Percentiles rank a stretch among this genome's conserved stretches.
phyloP scores from a whole-genome alignment of 2,113 vertebrate genomes.

The Harpagus bidentatus region DNA sequence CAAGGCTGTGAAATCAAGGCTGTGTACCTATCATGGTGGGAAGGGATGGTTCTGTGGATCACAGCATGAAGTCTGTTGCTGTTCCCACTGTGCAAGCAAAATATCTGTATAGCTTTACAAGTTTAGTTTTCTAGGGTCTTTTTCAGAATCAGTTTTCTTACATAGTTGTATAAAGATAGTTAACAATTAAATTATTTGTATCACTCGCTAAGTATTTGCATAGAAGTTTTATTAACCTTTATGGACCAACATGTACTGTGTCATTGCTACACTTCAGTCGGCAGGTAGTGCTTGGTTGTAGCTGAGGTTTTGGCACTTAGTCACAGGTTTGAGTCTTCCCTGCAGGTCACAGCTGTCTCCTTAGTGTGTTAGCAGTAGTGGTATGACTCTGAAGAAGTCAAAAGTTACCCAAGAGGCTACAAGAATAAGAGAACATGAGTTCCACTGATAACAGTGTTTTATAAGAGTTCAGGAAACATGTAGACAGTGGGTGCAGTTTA shows the following conservation, averaged over 20 bases:
- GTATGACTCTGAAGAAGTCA: not conserved
- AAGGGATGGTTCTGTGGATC: not conserved
- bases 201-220: not conserved
- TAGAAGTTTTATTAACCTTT: not conserved
- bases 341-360: not conserved
- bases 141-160: not conserved
- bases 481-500: not conserved
- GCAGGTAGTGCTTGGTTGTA: not conserved
- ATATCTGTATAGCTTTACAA: not conserved
- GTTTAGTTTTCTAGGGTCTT: not conserved
- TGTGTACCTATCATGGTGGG: not conserved
- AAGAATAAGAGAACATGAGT: not conserved
- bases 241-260: not conserved
- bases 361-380: not conserved
- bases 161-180: not conserved
- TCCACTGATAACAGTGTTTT: not conserved
- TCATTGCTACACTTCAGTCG: not conserved
- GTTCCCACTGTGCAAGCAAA: not conserved
- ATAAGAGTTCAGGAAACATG: not conserved
- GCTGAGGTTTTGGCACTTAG: not conserved
- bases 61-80: not conserved
- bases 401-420: not conserved
- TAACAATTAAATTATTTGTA: not conserved
- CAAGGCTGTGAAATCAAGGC: not conserved
- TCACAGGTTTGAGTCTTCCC: not conserved